Evolutionary conservation across 2,797 vertebrate genomes (phyloP).

Genomic region (Ataeniobius toweri): DNA sequence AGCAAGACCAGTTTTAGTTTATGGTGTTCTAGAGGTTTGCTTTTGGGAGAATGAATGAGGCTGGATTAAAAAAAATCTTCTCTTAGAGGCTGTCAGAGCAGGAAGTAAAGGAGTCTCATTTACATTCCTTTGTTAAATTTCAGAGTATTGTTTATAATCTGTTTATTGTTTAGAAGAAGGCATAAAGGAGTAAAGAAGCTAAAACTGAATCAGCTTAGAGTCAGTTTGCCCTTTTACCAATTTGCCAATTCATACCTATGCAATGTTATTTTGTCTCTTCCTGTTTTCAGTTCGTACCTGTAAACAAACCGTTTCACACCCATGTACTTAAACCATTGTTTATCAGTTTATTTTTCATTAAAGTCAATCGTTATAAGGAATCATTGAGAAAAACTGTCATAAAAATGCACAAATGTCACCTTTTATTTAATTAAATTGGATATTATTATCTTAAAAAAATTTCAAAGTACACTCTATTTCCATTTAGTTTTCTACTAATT

Average conservation of each 20-base stretch:
- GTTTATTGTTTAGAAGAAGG: neutral
- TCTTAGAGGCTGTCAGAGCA: conserved; percentile 7
- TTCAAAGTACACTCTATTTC: too few relatives aligned
- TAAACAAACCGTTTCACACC: neutral
- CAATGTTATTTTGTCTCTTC: neutral
- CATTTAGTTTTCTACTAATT: too few relatives aligned
- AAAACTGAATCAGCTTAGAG: neutral
- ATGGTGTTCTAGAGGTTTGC: conserved; percentile 11
- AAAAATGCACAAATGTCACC: too few relatives aligned
- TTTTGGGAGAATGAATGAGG: conserved; percentile 8
- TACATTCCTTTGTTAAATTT: conserved; percentile 39
- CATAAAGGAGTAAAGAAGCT: neutral
- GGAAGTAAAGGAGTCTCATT: conserved; percentile 12
- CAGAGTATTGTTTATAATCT: neutral
- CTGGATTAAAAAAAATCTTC: conserved; percentile 2
- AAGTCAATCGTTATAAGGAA: neutral
- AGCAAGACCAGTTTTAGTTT: neutral
- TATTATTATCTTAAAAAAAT: too few relatives aligned
- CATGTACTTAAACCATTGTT: neutral
- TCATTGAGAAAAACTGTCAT: neutral
- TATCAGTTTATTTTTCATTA: neutral
- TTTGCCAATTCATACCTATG: neutral
- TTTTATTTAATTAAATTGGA: too few relatives aligned
- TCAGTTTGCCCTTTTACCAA: neutral
- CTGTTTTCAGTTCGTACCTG: neutral